Evolutionary conservation across 2,888 invertebrate genomes (phyloP).

Genomic region (Trichogramma evanescens): DNA sequence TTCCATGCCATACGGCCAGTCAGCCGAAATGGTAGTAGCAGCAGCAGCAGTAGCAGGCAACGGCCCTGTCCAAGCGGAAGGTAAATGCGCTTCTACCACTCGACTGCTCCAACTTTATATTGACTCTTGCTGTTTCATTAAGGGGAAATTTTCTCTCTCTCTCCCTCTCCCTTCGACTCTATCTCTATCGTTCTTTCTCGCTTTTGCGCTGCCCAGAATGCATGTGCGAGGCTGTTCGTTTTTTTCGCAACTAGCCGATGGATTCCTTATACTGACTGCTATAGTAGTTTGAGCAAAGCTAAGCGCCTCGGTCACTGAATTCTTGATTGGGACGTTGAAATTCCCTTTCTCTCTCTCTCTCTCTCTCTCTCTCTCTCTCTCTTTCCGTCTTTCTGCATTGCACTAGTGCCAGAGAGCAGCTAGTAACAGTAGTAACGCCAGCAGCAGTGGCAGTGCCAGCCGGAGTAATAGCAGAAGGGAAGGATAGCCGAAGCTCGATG

Average conservation of each 20-base stretch:
- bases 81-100: constrained; percentile 2
- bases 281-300: too few species aligned
- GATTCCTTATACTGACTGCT: too few species aligned
- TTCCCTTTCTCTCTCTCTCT: not conserved
- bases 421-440: too few species aligned
- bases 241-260: too few species aligned
- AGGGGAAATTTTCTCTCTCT: constrained; percentile 4
- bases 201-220: not conserved
- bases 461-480: too few species aligned
- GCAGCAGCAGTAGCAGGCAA: too few species aligned
- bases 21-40: constrained; percentile 11
- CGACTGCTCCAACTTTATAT: constrained; percentile 22
- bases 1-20: not conserved
- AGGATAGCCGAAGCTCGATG: too few species aligned
- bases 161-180: not conserved
- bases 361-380: not conserved
- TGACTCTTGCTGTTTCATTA: constrained; percentile 16
- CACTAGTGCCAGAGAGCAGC: not conserved
- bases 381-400: not conserved
- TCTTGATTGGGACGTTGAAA: constrained; percentile 5
- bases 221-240: too few species aligned
- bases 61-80: constrained; percentile 8
- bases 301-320: not conserved
- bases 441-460: too few species aligned
- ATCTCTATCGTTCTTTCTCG: not conserved